Evolutionary conservation across 2,113 vertebrate genomes (phyloP), one percentile per base, ranked within the genome.

Genomic region (Coreoperca whiteheadi): DNA sequence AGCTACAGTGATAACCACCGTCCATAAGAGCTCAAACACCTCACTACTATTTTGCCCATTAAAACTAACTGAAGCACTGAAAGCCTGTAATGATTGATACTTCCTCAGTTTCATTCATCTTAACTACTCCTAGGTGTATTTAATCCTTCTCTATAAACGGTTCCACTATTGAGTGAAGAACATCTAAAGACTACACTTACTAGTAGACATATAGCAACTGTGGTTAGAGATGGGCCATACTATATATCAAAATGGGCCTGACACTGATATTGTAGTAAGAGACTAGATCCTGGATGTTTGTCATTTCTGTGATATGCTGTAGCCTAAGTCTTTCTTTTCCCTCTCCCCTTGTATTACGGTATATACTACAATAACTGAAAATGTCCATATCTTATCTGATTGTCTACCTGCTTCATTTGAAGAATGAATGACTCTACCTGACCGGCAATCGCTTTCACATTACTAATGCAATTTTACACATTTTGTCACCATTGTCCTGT

Each of bases 1-100:
- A 72, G 53, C 82, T 53, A 43, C 78, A 73, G 77, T 74, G 85
- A 93, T 91, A 91, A 89, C 80, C 70, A 89, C 69, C 64, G 84
- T 66, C 82, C 75, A 79, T 56, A 70, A 74, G 57, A 84, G 78
- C 84, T 87, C 61, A 83, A 78, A 85, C 34, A 59, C 74, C 46
- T 79, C 77, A 82, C 84, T 82, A 68, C 79, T 77, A 86, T 69
- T 80, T 89, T 81, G 79, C 30, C 68, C 61, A 85, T 83, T n/a
- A 60, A 82, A 87, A 88, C 69, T 79, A 79, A 88, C 79, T 69
- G 43, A 69, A 69, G 48, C 32, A 69, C 23, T 57, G 48, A 87
- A 74, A 77, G 54, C 21, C 57, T 28, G 21, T 68, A 74, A 28
- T 76, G 71, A 66, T 46, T 16, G 2, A 67, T 39, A 15, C 4